Evolutionary conservation across 2,888 invertebrate species (phyloP), one percentile per base, ranked within the genome.

Genomic region (Craniophora ligustri): DNA sequence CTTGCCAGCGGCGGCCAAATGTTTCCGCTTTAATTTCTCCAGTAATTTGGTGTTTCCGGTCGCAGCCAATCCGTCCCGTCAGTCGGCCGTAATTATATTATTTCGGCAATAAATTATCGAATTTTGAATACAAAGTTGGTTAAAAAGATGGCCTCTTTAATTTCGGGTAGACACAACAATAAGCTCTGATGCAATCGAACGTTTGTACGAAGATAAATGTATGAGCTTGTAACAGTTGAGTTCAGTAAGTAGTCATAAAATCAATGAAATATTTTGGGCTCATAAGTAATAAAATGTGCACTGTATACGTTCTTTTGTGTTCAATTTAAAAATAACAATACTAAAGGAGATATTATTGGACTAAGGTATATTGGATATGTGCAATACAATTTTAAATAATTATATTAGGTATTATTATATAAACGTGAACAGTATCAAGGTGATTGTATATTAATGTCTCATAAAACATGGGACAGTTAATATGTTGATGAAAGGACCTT

Each of bases 1-100:
- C 92, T 92, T 92, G 92, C 93, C 86, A 88, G 92, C 92, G 92
- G 92, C 90, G 84, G 86, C 91, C 93, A 92, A 93, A 92, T 93
- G 93, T 92, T 93, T 92, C 93, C 93, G 91, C 91, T 93, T 93
- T 93, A 93, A 93, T 93, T 93, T 93, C 93, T 93, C 89, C 88
- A 82, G 87, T 93, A 93, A 93, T 93, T 92, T 91, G 91, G 86
- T 84, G 85, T 88, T 92, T 92, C 93, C 93, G 91, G 88, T 85
- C 86, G 79, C 83, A 87, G 84, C 89, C 92, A 92, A 92, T 92
- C 92, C 91, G 87, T 91, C 91, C 89, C 88, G 89, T 88, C 92
- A 89, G 89, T 79, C 86, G 84, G 82, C 87, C 88, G 83, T 93
- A 93, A 93, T 93, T 92, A 92, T 92, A 93, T 93, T 93, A 93